These are phyloP conservation scores for Drosophila emarginata DNA, from an alignment of 2,888 invertebrate species.

Conservation along the genomic window DNA sequence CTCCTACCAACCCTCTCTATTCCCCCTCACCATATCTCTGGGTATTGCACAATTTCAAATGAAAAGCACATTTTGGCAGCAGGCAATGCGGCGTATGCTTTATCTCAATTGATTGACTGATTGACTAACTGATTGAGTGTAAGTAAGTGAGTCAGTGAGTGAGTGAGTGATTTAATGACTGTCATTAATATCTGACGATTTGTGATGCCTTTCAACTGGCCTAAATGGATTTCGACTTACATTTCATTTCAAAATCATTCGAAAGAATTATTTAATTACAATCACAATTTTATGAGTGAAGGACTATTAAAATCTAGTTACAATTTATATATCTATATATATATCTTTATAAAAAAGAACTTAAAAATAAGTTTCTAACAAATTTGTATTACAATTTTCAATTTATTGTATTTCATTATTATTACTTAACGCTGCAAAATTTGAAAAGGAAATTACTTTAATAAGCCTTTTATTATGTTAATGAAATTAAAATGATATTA, in stretches of 20 bases:
- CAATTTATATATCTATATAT: no score
- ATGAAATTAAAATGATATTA: not conserved
- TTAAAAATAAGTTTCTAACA: no score
- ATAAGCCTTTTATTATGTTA: no score
- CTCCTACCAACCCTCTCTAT: not conserved
- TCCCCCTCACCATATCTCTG: not conserved
- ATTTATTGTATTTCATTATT: no score
- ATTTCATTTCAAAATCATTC: not conserved
- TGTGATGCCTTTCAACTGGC: not conserved
- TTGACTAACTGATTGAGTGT: constrained; percentile 9
- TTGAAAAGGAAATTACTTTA: no score
- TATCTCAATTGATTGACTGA: constrained; percentile 23
- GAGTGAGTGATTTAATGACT: constrained; percentile 6
- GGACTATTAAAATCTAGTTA: no score
- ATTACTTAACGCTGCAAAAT: no score
- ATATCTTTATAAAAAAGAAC: no score
- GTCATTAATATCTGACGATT: not conserved
- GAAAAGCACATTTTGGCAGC: not conserved
- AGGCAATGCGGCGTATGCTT: constrained; percentile 28
- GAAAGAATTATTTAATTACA: not conserved
- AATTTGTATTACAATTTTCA: no score
- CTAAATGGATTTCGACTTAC: not conserved
- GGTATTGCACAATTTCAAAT: constrained; percentile 4
- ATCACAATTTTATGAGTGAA: no score
- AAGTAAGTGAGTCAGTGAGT: constrained; percentile 9